These are phyloP conservation scores for Oreortyx pictus DNA, from an alignment of 2,797 vertebrate genomes.

Conservation along the genomic window DNA sequence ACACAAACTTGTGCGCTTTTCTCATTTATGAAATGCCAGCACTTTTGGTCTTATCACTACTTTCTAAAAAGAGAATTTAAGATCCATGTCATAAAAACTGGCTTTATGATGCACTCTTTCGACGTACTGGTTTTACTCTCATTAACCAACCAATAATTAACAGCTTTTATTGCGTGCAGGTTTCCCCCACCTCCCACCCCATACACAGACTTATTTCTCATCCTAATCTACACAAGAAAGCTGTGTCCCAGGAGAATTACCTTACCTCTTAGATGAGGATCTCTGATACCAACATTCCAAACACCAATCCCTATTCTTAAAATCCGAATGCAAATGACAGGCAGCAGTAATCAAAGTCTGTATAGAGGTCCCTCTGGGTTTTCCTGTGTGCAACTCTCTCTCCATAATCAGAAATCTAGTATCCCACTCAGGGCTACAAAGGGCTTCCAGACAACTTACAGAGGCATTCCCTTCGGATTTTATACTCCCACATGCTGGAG, in stretches of 20 bases:
- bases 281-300: constrained; percentile 10
- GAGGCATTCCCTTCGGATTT: constrained; percentile 32
- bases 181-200: neutral
- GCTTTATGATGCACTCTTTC: neutral
- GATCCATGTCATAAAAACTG: neutral
- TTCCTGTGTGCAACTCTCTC: neutral
- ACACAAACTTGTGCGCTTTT: neutral
- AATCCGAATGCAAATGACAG: constrained; percentile 38
- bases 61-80: neutral
- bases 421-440: constrained; percentile 13
- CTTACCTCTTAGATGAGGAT: constrained; percentile 21
- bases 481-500: neutral
- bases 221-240: constrained; percentile 35
- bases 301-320: constrained; percentile 49
- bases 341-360: constrained; percentile 52
- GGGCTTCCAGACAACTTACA: constrained; percentile 22
- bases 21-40: fast-evolving
- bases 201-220: constrained; percentile 27
- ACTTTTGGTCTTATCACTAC: fast-evolving
- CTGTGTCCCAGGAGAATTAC: constrained; percentile 28
- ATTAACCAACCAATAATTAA: constrained; percentile 41
- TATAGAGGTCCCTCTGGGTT: constrained; percentile 40
- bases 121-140: neutral
- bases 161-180: neutral
- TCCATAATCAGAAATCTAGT: constrained; percentile 46